phyloP scores from a whole-genome alignment of 2,113 vertebrate species.

The Bufo bufo region DNA sequence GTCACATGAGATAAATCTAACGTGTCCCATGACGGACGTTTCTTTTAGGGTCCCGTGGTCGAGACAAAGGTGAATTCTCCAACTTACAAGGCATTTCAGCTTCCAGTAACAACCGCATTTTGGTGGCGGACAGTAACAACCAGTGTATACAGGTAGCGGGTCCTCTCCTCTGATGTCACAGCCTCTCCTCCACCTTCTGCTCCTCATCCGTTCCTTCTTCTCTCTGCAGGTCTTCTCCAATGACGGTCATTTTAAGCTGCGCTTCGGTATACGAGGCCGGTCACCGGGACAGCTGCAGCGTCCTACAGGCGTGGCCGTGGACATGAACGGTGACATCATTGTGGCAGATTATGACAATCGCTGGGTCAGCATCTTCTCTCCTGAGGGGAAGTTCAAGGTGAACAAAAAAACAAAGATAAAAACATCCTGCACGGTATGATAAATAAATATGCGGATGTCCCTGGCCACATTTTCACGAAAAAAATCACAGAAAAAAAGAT shows the following conservation, averaged over 20 bases:
- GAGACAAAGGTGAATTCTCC: conserved; percentile 94
- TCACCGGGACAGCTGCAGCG: conserved; percentile 96
- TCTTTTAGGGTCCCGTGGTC: conserved; percentile 83
- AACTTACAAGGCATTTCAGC: conserved; percentile 94
- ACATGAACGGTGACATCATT: conserved; percentile 93
- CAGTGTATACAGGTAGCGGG: conserved; percentile 91
- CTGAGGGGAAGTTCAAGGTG: too few species aligned
- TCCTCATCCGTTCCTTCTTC: background rate
- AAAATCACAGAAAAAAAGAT: too few species aligned
- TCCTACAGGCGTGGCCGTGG: conserved; percentile 91
- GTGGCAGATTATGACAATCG: conserved; percentile 97
- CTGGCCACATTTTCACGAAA: too few species aligned
- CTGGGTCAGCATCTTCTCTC: conserved; percentile 96
- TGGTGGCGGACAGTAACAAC: conserved; percentile 97
- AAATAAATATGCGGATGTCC: too few species aligned
- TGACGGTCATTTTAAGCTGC: conserved; percentile 92
- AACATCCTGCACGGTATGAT: too few species aligned
- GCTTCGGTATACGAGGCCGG: conserved; percentile 92
- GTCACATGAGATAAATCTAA: too few species aligned
- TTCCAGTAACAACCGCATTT: conserved; percentile 86
- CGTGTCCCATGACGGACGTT: background rate
- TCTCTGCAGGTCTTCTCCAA: conserved; percentile 87
- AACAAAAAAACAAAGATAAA: too few species aligned
- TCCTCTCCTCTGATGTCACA: background rate
- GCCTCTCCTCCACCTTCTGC: background rate